phyloP scores from a whole-genome alignment of 2,113 vertebrate genomes.

The Cyprinodon brontotheroides region DNA sequence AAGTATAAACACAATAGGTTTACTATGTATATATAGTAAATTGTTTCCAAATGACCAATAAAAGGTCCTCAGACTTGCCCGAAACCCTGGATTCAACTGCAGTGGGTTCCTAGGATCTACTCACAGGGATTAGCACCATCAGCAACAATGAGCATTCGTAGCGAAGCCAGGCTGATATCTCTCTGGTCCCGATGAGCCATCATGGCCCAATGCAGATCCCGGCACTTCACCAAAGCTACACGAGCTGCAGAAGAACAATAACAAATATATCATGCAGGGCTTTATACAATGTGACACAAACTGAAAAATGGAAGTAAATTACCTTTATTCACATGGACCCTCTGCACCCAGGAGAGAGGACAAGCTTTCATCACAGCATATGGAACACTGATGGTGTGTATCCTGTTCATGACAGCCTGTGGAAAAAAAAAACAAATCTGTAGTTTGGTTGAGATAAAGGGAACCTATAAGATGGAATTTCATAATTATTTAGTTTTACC shows the following conservation, averaged over 20 bases:
- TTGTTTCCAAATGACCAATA: too few species aligned
- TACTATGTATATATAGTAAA: too few species aligned
- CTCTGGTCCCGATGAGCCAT: conserved; percentile 97
- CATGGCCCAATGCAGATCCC: conserved; percentile 99
- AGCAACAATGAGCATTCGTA: conserved; percentile 96
- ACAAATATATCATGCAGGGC: background rate
- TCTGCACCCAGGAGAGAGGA: conserved; percentile 96
- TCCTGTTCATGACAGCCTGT: conserved; percentile 97
- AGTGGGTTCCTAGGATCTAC: conserved; percentile 35
- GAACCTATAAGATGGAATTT: background rate
- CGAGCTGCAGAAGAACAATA: conserved; percentile 78
- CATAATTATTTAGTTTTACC: background rate
- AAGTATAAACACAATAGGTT: background rate
- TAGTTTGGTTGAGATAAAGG: background rate
- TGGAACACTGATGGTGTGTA: conserved; percentile 94
- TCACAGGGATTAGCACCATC: conserved; percentile 98
- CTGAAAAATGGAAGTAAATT: background rate
- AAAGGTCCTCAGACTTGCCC: too few species aligned
- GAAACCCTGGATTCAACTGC: background rate
- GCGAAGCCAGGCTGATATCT: conserved; percentile 91
- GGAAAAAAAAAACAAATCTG: conserved; percentile 15
- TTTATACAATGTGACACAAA: background rate
- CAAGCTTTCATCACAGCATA: conserved; percentile 99
- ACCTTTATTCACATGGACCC: conserved; percentile 97
- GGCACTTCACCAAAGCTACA: conserved; percentile 93